phyloP scores from a whole-genome alignment of 2,113 vertebrate genomes.

The Nothocercus julius region DNA sequence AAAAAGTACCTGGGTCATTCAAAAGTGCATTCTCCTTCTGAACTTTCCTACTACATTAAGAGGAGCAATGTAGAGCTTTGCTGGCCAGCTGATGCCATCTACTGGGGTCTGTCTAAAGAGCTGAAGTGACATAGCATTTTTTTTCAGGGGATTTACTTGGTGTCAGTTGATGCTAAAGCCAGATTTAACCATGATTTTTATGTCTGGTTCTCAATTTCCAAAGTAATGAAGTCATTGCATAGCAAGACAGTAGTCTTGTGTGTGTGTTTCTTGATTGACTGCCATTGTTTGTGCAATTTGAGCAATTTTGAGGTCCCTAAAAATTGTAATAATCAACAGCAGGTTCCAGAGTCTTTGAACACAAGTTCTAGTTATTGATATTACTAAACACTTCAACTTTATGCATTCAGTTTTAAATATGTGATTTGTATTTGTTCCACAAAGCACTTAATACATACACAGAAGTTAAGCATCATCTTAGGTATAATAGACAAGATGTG shows the following conservation, averaged over 20 bases:
- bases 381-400: background rate
- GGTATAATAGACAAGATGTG: background rate
- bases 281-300: background rate
- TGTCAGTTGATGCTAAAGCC: background rate
- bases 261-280: background rate
- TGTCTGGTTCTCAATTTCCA: background rate
- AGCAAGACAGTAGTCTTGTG: background rate
- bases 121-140: background rate
- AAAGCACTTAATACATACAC: background rate
- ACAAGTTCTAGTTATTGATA: background rate
- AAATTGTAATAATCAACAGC: background rate
- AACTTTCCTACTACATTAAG: background rate
- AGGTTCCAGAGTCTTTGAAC: background rate
- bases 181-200: background rate
- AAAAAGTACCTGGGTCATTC: background rate
- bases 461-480: background rate
- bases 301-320: background rate
- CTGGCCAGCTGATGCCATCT: constrained; percentile 57
- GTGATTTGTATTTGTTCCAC: background rate
- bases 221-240: background rate
- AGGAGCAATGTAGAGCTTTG: background rate
- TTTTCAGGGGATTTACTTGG: background rate
- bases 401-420: background rate
- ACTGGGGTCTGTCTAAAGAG: constrained; percentile 31
- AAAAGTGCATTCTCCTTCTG: background rate